Evolutionary conservation across 2,797 vertebrate genomes (phyloP).

Genomic region (Halcyon leucocephala): DNA sequence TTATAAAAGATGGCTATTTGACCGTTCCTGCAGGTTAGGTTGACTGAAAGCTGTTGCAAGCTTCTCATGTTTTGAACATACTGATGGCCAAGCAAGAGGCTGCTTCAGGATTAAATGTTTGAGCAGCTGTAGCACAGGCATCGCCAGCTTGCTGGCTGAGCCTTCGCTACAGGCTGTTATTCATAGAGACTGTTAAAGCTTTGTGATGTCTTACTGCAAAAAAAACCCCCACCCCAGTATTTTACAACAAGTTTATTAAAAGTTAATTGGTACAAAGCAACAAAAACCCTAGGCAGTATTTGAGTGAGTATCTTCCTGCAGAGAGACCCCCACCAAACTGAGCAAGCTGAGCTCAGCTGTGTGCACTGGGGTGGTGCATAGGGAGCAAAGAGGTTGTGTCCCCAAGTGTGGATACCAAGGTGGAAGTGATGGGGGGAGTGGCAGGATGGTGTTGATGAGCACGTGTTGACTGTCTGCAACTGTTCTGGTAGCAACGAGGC

Average conservation of each 20-base stretch:
- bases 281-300: neutral
- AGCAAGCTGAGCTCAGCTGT: neutral
- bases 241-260: neutral
- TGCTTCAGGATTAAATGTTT: neutral
- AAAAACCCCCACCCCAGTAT: too few relatives aligned
- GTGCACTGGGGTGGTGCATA: rapidly evolving
- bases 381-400: neutral
- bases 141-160: neutral
- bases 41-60: neutral
- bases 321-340: neutral
- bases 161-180: neutral
- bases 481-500: neutral
- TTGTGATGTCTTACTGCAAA: neutral
- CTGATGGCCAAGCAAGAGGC: neutral
- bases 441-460: neutral
- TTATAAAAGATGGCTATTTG: neutral
- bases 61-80: neutral
- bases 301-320: neutral
- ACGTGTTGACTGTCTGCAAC: neutral
- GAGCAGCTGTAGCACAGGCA: rapidly evolving
- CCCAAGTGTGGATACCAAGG: rapidly evolving
- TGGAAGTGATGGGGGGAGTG: neutral
- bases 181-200: neutral
- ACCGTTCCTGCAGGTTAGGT: neutral
- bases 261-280: neutral